phyloP scores from a whole-genome alignment of 2,797 vertebrate species.

The Percopsis omiscomaycus region DNA sequence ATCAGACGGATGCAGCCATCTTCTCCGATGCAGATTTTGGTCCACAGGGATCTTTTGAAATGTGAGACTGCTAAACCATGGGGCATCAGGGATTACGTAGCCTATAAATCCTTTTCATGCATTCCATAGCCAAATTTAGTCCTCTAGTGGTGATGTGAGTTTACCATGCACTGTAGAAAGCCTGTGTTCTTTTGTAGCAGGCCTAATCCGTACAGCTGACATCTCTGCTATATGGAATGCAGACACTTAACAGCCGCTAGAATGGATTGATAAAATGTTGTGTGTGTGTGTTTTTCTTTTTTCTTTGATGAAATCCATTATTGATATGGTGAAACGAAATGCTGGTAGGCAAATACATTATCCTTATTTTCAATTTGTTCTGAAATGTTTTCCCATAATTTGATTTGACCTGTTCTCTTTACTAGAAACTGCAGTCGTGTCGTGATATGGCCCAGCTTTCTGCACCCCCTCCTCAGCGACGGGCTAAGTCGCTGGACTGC shows the following conservation, averaged over 20 bases:
- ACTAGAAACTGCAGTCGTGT: constrained; percentile 55
- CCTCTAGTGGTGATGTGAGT: constrained; percentile 42
- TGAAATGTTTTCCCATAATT: not conserved
- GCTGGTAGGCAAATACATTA: not conserved
- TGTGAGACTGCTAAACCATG: constrained; percentile 27
- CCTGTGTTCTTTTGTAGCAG: constrained; percentile 43
- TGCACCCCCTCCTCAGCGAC: constrained; percentile 39
- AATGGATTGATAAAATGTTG: not conserved
- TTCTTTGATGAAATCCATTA: not conserved
- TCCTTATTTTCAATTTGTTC: not conserved
- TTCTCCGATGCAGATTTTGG: not conserved
- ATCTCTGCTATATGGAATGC: constrained; percentile 55
- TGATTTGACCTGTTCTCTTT: not conserved
- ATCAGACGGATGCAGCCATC: constrained; percentile 11
- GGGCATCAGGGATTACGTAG: constrained; percentile 26
- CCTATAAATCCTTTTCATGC: constrained; percentile 34
- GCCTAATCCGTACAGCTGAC: constrained; percentile 54
- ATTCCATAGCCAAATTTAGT: constrained; percentile 34
- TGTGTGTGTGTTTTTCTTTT: not conserved
- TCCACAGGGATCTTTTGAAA: constrained; percentile 32
- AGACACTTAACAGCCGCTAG: not conserved
- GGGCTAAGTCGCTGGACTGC: constrained; percentile 65
- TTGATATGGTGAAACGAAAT: not conserved
- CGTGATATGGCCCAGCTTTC: constrained; percentile 29
- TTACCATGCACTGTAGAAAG: constrained; percentile 38